Percentiles rank a stretch among this genome's conserved stretches.
These are phyloP conservation scores for Promerops cafer DNA, from an alignment of 2,113 vertebrate genomes.

Conservation along the genomic window DNA sequence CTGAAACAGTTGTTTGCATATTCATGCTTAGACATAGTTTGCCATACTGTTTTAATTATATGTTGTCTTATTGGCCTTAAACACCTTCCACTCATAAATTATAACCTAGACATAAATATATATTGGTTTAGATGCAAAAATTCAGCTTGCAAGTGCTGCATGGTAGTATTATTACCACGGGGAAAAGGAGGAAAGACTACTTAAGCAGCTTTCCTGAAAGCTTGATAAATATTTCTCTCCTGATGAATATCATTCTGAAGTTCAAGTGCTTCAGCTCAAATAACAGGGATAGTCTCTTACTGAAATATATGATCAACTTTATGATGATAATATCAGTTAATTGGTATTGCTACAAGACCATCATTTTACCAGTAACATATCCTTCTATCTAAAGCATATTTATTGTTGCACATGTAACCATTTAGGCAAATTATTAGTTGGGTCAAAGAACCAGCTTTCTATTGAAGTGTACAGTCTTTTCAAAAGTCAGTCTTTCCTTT, in stretches of 20 bases:
- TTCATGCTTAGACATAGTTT: not conserved
- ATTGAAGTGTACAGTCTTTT: not conserved
- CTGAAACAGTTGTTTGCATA: not conserved
- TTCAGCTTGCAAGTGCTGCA: not conserved
- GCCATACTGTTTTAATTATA: not conserved
- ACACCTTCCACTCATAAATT: not conserved
- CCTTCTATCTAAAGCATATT: not conserved
- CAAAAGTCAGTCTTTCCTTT: not conserved
- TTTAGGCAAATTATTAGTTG: not conserved
- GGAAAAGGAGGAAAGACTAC: not conserved
- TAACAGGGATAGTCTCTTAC: not conserved
- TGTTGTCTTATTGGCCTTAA: not conserved
- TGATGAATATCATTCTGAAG: not conserved
- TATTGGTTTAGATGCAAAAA: not conserved
- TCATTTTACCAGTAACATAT: not conserved
- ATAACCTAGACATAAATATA: fast-evolving
- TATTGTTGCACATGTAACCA: not conserved
- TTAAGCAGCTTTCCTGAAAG: not conserved
- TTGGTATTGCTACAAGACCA: not conserved
- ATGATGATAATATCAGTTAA: not conserved
- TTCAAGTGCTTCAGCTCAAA: not conserved
- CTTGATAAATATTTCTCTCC: not conserved
- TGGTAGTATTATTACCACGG: not conserved
- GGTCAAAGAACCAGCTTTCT: not conserved
- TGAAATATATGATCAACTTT: not conserved